phyloP scores from a whole-genome alignment of 1,140 invertebrate species.

The Popillia japonica region DNA sequence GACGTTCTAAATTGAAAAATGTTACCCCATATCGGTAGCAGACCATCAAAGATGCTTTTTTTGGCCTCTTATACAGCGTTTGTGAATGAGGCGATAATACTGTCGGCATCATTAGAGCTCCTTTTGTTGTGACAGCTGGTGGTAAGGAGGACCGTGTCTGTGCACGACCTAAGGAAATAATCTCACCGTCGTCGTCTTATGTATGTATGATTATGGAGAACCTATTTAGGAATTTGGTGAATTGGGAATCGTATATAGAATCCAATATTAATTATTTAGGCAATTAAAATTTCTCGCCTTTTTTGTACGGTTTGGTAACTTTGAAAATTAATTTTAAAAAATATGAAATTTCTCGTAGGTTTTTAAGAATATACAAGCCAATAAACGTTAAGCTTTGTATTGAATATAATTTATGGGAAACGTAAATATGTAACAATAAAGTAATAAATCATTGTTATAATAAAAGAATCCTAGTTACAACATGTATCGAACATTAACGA shows the following conservation, averaged over 20 bases:
- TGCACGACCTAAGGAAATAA: slow-evolving; percentile 2
- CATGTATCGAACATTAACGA: too few relatives aligned
- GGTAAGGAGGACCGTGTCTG: slow-evolving; percentile 4
- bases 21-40: slow-evolving; percentile 23
- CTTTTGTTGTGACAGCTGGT: slow-evolving; percentile 31
- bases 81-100: slow-evolving; percentile 20
- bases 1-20: slow-evolving; percentile 28
- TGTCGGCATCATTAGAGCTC: slow-evolving; percentile 24
- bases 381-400: too few relatives aligned
- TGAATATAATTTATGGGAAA: too few relatives aligned
- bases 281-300: slow-evolving; percentile 8
- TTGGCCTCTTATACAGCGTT: slow-evolving; percentile 1
- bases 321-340: neutral
- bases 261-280: neutral
- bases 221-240: neutral
- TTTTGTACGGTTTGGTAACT: neutral
- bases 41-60: slow-evolving; percentile 16
- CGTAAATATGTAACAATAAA: too few relatives aligned
- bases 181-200: neutral
- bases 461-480: too few relatives aligned
- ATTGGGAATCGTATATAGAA: neutral
- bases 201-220: neutral
- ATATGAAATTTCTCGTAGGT: too few relatives aligned
- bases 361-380: too few relatives aligned
- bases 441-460: too few relatives aligned